phyloP scores from a whole-genome alignment of 2,888 invertebrate species.

The Antheraea assamensis region DNA sequence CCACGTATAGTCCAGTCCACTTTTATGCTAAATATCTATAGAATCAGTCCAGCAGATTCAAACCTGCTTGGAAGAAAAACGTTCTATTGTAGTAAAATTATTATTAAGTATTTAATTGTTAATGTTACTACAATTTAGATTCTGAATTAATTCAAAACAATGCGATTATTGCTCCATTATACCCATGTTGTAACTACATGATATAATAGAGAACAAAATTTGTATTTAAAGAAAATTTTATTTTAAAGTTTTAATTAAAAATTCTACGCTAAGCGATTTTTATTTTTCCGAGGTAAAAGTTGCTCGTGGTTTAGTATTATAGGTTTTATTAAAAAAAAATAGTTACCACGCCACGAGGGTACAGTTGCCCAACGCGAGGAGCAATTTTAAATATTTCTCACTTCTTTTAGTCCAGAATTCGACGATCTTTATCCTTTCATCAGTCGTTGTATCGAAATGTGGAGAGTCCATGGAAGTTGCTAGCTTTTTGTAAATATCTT shows the following conservation, averaged over 20 bases:
- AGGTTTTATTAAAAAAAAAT: slow-evolving; percentile 16
- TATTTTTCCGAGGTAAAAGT: slow-evolving; percentile 3
- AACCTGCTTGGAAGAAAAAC: no score
- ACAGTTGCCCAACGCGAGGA: slow-evolving; percentile 58
- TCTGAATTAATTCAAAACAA: background rate
- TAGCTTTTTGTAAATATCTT: slow-evolving; percentile 52
- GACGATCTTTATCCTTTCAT: slow-evolving; percentile 48
- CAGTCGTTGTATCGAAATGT: slow-evolving; percentile 59
- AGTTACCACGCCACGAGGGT: slow-evolving; percentile 61
- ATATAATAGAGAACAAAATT: background rate
- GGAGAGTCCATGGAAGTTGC: slow-evolving; percentile 61
- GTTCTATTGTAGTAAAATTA: no score
- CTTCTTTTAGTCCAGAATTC: slow-evolving; percentile 54
- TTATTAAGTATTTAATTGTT: background rate
- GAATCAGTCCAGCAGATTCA: no score
- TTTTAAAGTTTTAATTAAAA: slow-evolving; percentile 5
- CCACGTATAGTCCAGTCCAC: no score
- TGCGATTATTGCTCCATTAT: background rate
- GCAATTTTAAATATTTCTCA: slow-evolving; percentile 52
- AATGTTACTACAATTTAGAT: background rate
- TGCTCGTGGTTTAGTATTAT: background rate
- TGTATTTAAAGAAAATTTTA: background rate
- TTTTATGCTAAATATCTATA: no score
- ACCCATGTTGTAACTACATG: background rate
- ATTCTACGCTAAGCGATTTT: background rate